phyloP scores from a whole-genome alignment of 2,888 invertebrate genomes.

The Agapetus fuscipes region DNA sequence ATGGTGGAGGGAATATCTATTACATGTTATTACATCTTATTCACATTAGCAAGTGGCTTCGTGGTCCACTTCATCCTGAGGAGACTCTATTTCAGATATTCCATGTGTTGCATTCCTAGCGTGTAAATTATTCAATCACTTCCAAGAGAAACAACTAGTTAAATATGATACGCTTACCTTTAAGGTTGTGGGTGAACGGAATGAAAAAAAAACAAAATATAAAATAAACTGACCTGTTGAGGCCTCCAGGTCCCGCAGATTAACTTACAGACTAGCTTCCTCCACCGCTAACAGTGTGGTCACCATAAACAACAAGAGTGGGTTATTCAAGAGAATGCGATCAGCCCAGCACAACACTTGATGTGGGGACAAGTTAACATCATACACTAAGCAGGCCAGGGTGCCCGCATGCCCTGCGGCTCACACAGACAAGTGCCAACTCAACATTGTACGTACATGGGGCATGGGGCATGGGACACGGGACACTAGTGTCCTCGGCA shows the following conservation, averaged over 20 bases:
- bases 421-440: too few species aligned
- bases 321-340: conserved; percentile 12
- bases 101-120: too few species aligned
- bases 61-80: too few species aligned
- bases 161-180: conserved; percentile 18
- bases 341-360: background rate
- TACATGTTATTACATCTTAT: too few species aligned
- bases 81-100: too few species aligned
- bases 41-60: too few species aligned
- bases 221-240: conserved; percentile 21
- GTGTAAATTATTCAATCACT: too few species aligned
- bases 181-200: conserved; percentile 13
- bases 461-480: too few species aligned
- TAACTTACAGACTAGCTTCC: conserved; percentile 15
- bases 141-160: conserved; percentile 9
- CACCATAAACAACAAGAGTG: conserved; percentile 8
- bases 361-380: background rate
- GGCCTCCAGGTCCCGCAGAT: conserved; percentile 14
- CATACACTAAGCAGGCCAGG: background rate
- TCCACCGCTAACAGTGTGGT: conserved; percentile 20
- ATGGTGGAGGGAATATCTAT: too few species aligned
- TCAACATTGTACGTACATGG: too few species aligned
- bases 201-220: conserved; percentile 11
- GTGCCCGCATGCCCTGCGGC: too few species aligned
- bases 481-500: too few species aligned